Conservation (phyloP, 2,113 vertebrate species). For the Cynoglossus semilaevis region DNA sequence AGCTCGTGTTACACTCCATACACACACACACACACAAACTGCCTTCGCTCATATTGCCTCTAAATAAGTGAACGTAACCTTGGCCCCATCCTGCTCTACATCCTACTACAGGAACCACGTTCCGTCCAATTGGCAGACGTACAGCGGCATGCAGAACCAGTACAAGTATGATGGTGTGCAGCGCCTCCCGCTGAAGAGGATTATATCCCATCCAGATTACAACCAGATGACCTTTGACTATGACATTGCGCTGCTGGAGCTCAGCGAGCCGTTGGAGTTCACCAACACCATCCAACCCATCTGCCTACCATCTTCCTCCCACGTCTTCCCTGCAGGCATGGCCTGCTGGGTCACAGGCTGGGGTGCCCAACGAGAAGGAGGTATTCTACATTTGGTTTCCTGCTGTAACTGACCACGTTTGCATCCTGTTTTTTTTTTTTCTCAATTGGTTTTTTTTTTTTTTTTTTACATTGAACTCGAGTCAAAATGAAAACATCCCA, state of each 20-base stretch:
- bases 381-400: constrained; percentile 50
- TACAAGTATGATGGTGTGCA: constrained; percentile 31
- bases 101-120: constrained; percentile 71
- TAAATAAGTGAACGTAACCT: constrained; percentile 9
- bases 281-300: constrained; percentile 75
- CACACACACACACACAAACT: neutral
- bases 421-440: constrained; percentile 1
- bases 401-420: neutral
- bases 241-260: constrained; percentile 79
- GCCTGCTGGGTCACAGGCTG: constrained; percentile 80
- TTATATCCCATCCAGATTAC: constrained; percentile 73
- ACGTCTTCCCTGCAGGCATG: constrained; percentile 75
- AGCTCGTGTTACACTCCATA: neutral
- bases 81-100: constrained; percentile 1
- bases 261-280: constrained; percentile 69
- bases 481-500: constrained; percentile 32
- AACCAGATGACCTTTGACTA: constrained; percentile 73
- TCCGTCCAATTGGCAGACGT: constrained; percentile 78
- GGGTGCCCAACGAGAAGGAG: constrained; percentile 74
- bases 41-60: neutral
- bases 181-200: constrained; percentile 53
- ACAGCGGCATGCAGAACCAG: constrained; percentile 86
- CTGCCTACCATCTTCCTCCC: constrained; percentile 75
- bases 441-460: constrained; percentile 10
- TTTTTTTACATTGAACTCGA: constrained; percentile 14